A percentile compares a stretch with the other conserved stretches of the same genome.
These are phyloP conservation scores for Pseudorasbora parva DNA, from an alignment of 2,113 vertebrate genomes.

Conservation along the genomic window DNA sequence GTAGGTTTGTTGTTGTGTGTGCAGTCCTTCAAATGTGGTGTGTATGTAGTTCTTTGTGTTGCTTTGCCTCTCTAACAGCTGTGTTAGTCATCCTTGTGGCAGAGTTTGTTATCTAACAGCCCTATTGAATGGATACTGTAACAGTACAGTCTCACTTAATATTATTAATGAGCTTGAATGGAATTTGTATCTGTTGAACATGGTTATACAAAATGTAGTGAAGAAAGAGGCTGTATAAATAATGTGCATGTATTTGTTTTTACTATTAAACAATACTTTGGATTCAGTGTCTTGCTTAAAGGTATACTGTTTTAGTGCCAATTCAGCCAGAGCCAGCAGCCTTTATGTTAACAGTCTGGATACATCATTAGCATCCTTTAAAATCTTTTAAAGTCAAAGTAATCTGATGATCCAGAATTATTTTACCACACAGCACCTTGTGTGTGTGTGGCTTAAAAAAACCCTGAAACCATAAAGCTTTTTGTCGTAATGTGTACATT, in stretches of 20 bases:
- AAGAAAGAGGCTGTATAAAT: background rate
- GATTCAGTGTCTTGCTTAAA: background rate
- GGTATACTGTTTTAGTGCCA: background rate
- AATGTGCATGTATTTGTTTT: too few relatives aligned
- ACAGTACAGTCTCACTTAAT: background rate
- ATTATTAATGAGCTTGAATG: background rate
- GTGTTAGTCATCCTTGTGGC: background rate
- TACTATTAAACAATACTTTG: background rate
- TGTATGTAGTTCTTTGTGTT: constrained; percentile 10
- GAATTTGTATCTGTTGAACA: too few relatives aligned
- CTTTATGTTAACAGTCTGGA: background rate
- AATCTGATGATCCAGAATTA: background rate
- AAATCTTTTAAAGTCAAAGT: background rate
- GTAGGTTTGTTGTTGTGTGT: constrained; percentile 8
- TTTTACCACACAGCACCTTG: background rate
- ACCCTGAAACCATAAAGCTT: too few relatives aligned
- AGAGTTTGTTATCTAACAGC: background rate
- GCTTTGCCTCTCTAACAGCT: background rate
- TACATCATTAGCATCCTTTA: background rate
- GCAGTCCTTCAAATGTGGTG: background rate
- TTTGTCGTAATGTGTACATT: too few relatives aligned
- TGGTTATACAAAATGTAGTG: background rate
- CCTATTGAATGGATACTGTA: background rate
- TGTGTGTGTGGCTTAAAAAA: too few relatives aligned
- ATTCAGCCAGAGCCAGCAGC: background rate